A percentile compares a stretch with the other conserved stretches of the same genome.
These are phyloP conservation scores for Crenichthys baileyi DNA, from an alignment of 2,797 vertebrate species.

Conservation along the genomic window DNA sequence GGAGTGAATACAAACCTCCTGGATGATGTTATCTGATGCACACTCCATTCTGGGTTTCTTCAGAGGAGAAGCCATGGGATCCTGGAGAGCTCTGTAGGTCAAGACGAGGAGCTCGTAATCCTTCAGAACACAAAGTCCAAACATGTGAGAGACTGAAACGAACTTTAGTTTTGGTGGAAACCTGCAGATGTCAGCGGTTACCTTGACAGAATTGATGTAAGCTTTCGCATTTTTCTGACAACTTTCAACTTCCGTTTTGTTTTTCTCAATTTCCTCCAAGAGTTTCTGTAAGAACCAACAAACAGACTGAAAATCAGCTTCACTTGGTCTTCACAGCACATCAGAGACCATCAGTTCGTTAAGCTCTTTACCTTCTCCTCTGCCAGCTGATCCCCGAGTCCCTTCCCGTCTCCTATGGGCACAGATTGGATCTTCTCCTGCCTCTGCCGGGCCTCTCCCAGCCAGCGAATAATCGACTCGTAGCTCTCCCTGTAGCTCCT, in stretches of 20 bases:
- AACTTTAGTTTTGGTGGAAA: accelerated
- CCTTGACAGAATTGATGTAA: conserved; percentile 95
- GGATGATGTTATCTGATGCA: conserved; percentile 89
- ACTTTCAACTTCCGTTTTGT: conserved; percentile 88
- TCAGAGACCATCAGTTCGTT: not conserved
- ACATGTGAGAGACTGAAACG: not conserved
- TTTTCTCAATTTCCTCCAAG: conserved; percentile 88
- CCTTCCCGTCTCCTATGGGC: conserved; percentile 77
- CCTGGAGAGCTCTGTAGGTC: conserved; percentile 92
- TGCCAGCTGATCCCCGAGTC: conserved; percentile 85
- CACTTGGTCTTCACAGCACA: too few species aligned
- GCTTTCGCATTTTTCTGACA: conserved; percentile 91
- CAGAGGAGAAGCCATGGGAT: conserved; percentile 88
- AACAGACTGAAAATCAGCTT: not conserved
- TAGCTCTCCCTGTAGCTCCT: conserved; percentile 85
- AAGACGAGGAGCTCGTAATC: conserved; percentile 94
- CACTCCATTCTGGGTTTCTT: conserved; percentile 94
- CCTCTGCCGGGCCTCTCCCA: conserved; percentile 80
- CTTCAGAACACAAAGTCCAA: conserved; percentile 58
- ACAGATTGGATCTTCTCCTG: conserved; percentile 89
- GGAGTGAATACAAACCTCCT: conserved; percentile 82
- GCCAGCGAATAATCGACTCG: conserved; percentile 86
- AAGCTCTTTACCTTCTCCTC: conserved; percentile 86
- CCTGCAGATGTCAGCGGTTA: conserved; percentile 31
- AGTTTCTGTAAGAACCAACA: conserved; percentile 81